Conservation (phyloP, 2,113 vertebrate genomes). For the Sarotherodon lohbergeri region DNA sequence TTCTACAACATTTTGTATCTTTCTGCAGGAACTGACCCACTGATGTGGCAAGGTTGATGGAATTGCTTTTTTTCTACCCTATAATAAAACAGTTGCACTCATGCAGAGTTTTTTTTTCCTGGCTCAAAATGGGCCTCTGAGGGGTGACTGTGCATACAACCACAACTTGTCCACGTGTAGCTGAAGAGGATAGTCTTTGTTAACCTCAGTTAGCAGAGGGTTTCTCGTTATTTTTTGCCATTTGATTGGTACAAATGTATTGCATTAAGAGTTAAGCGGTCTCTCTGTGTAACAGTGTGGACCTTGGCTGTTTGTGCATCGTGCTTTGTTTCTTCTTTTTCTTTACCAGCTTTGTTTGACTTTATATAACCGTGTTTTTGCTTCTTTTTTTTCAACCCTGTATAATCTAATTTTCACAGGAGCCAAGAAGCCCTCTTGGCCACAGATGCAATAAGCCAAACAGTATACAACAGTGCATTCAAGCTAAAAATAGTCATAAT, state of each 20-base stretch:
- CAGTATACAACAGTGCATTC: background rate
- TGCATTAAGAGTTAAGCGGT: background rate
- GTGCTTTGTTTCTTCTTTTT: background rate
- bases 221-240: background rate
- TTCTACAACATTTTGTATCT: background rate
- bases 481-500: conserved; percentile 4
- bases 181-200: background rate
- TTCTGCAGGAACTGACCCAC: background rate
- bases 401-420: background rate
- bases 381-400: fast-evolving
- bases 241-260: background rate
- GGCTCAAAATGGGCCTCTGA: background rate
- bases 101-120: background rate
- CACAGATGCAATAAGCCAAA: background rate
- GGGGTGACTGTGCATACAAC: background rate
- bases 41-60: background rate
- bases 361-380: background rate
- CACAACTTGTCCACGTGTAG: background rate
- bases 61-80: background rate
- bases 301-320: background rate
- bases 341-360: background rate
- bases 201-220: background rate
- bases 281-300: background rate
- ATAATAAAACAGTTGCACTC: background rate
- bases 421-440: background rate